These are phyloP conservation scores for Eucidaris tribuloides DNA, from an alignment of 35 echinoderm and acorn worm species.

Conservation along the genomic window DNA sequence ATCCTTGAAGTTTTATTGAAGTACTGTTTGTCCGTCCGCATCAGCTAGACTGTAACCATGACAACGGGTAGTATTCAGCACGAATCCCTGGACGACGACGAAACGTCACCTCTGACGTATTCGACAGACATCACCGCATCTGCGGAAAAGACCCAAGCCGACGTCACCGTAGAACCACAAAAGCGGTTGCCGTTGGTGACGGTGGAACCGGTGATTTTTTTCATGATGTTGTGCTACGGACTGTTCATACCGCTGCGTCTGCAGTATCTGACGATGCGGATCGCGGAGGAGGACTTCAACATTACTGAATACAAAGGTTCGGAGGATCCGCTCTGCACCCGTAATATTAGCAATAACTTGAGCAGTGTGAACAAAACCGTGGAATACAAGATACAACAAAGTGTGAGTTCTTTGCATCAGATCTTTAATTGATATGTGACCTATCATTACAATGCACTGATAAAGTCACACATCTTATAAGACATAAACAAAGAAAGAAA, in stretches of 20 bases:
- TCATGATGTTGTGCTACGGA: conserved; percentile 36
- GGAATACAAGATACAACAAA: background rate
- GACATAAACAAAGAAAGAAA: too few relatives aligned
- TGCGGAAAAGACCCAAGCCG: background rate
- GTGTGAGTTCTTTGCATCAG: too few relatives aligned
- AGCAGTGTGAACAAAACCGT: background rate
- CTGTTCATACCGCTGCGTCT: conserved; percentile 18
- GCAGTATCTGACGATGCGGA: conserved; percentile 24
- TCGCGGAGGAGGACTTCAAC: conserved; percentile 1
- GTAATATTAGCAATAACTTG: background rate
- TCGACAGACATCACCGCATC: background rate
- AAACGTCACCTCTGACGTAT: background rate
- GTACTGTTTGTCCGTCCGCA: too few relatives aligned
- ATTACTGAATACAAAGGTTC: background rate
- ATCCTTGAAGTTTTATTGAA: too few relatives aligned
- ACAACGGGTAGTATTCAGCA: too few relatives aligned
- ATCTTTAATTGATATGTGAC: too few relatives aligned
- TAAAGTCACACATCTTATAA: too few relatives aligned
- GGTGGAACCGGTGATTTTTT: conserved; percentile 22
- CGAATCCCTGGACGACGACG: conserved; percentile 4
- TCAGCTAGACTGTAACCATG: too few relatives aligned
- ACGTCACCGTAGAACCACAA: background rate
- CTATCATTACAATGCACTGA: too few relatives aligned
- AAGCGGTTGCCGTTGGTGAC: background rate
- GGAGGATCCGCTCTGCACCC: background rate